Conservation (phyloP, 2,113 vertebrate species). For the Melanocharis versteri region DNA sequence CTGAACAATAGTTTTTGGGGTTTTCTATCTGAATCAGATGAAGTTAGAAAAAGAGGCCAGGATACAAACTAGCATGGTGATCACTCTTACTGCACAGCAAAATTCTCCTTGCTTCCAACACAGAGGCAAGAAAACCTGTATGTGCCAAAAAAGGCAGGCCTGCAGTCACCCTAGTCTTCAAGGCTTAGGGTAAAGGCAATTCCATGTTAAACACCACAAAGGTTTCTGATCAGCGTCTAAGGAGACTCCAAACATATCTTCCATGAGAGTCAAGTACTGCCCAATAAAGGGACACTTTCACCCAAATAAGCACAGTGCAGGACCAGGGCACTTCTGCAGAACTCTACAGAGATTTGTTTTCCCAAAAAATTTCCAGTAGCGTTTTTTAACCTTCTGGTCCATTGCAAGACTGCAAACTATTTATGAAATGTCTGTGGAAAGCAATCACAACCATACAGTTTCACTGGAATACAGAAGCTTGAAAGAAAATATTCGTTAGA, state of each 20-base stretch:
- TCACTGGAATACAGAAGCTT: background rate
- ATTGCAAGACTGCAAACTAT: background rate
- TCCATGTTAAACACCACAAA: background rate
- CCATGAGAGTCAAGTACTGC: background rate
- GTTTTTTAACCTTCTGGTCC: background rate
- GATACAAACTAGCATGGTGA: background rate
- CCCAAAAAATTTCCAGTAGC: background rate
- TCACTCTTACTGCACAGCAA: background rate
- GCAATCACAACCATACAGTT: background rate
- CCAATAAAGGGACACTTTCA: background rate
- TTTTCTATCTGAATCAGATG: background rate
- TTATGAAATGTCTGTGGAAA: background rate
- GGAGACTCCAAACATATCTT: background rate
- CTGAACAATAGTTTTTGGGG: background rate
- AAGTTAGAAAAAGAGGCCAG: background rate
- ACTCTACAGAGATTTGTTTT: background rate
- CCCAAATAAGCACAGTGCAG: background rate
- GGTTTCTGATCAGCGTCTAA: background rate
- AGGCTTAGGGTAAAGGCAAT: background rate
- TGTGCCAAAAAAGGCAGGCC: background rate
- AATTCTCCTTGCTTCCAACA: background rate
- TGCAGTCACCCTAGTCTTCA: background rate
- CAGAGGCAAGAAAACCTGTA: background rate
- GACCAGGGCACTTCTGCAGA: background rate
- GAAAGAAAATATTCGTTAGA: background rate